phyloP scores from a whole-genome alignment of 2,888 invertebrate species.

The Ganaspis brasiliensis region DNA sequence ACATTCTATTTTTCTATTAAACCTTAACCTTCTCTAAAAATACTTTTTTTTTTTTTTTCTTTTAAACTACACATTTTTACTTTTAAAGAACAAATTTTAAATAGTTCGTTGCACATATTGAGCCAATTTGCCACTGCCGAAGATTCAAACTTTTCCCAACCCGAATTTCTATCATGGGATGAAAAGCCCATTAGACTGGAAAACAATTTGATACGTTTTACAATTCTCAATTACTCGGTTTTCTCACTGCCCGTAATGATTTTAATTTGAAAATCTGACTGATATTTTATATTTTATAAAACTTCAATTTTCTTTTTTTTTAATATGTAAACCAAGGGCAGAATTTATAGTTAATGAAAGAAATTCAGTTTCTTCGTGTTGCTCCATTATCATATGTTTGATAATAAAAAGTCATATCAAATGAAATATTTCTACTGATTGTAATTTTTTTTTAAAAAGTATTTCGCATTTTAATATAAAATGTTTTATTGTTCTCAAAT shows the following conservation, averaged over 20 bases:
- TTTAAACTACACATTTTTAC: no score
- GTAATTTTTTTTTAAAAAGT: no score
- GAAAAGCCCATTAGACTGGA: neutral
- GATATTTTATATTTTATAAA: conserved; percentile 6
- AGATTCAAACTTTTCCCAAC: neutral
- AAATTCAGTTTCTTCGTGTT: neutral
- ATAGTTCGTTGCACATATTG: neutral
- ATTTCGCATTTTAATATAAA: no score
- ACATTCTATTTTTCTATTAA: no score
- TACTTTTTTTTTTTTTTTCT: no score
- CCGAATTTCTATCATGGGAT: neutral
- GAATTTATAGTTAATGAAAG: neutral
- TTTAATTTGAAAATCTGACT: conserved; percentile 5
- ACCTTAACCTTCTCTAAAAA: no score
- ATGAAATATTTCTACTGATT: no score
- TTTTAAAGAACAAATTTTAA: no score
- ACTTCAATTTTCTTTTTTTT: neutral
- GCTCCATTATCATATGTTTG: no score
- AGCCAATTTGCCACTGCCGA: conserved; percentile 34
- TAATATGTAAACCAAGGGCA: neutral
- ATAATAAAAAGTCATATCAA: no score
- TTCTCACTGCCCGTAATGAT: neutral
- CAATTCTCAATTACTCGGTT: neutral
- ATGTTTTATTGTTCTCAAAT: no score
- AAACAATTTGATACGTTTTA: neutral